Evolutionary conservation across 1,140 invertebrate genomes (phyloP).

Genomic region (Pollicipes pollicipes): DNA sequence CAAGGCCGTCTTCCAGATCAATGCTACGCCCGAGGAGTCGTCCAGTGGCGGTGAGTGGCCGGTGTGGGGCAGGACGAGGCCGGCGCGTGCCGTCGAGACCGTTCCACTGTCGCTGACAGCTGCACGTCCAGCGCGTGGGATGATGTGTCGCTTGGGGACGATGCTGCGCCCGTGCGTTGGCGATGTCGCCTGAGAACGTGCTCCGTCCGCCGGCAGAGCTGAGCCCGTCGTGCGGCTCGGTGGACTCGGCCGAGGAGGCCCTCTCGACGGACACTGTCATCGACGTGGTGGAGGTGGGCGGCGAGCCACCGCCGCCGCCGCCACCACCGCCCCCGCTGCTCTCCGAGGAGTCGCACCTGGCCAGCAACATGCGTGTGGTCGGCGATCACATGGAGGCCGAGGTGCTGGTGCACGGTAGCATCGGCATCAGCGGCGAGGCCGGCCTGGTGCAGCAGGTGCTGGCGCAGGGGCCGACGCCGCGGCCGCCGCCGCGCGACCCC

Average conservation of each 20-base stretch:
- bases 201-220: too few species aligned
- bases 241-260: neutral
- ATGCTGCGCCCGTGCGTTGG: too few species aligned
- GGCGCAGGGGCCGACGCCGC: too few species aligned
- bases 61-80: too few species aligned
- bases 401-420: neutral
- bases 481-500: too few species aligned
- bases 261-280: neutral
- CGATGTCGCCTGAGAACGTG: too few species aligned
- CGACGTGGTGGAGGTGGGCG: neutral
- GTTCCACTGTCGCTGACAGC: too few species aligned
- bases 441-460: neutral
- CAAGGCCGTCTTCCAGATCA: conserved; percentile 89
- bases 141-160: too few species aligned
- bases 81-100: too few species aligned
- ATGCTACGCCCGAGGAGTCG: conserved; percentile 42
- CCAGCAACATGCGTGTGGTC: neutral
- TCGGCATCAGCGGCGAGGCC: neutral
- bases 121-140: too few species aligned
- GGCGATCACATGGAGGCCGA: neutral
- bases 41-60: conserved; percentile 33
- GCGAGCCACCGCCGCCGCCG: neutral
- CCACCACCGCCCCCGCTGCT: neutral
- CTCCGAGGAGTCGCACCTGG: neutral
- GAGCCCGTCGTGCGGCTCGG: neutral